Evolutionary conservation across 2,888 invertebrate genomes (phyloP).

Genomic region (Caenorhabditis afra): DNA sequence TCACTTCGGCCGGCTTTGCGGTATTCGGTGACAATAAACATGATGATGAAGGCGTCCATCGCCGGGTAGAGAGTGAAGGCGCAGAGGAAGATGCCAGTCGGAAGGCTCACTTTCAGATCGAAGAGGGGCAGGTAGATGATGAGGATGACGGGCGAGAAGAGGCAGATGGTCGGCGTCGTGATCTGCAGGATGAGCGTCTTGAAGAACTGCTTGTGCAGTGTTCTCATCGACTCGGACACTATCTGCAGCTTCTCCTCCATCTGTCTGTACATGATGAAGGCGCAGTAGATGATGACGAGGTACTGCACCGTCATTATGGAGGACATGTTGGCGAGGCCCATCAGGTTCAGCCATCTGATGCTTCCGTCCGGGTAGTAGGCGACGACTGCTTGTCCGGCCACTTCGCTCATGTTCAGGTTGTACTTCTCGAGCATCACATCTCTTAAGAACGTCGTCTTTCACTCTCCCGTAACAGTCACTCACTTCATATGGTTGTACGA

Average conservation of each 20-base stretch:
- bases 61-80: slow-evolving; percentile 9
- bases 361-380: background rate
- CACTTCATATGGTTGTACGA: slow-evolving; percentile 3
- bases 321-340: slow-evolving; percentile 7
- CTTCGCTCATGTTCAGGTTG: background rate
- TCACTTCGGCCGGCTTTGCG: background rate
- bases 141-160: background rate
- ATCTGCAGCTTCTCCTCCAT: slow-evolving; percentile 26
- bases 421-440: slow-evolving; percentile 20
- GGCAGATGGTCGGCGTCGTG: background rate
- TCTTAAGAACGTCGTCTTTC: background rate
- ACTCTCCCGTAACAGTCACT: background rate
- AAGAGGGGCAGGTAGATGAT: slow-evolving; percentile 1
- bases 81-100: slow-evolving; percentile 3
- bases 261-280: background rate
- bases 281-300: slow-evolving; percentile 30
- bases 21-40: slow-evolving; percentile 20
- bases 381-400: slow-evolving; percentile 9
- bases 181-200: slow-evolving; percentile 13
- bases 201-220: slow-evolving; percentile 20
- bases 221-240: background rate
- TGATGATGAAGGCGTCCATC: slow-evolving; percentile 12
- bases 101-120: background rate
- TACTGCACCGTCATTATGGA: slow-evolving; percentile 23
- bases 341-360: slow-evolving; percentile 20